Base-by-base conservation (phyloP, 2,797 vertebrate genomes). In the Ptychobarbus kaznakovi region DNA sequence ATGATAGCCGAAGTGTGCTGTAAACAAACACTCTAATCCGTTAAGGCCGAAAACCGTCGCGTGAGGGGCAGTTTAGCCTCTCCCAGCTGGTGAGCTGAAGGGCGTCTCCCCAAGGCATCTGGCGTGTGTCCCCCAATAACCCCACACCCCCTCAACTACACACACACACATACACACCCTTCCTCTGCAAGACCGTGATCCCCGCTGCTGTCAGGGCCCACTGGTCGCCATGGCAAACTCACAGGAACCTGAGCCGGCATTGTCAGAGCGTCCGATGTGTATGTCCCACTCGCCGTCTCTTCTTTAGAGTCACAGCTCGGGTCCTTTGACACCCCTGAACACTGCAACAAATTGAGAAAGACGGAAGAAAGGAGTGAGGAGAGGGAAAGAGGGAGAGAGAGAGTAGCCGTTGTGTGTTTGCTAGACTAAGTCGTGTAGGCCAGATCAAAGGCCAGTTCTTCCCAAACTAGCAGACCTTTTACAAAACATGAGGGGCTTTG, bases 241-340 rank as follows among this genome's bases (percentile, higher is more conserved):
- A 94, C 94, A 94, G 93, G 93, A 95, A 94, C 95, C 95, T 93
- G 92, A 92, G 94, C 92, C 94, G 93, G 81, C 92, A 96, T 96
- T 96, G 94, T 96, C 95, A 92, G 93, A 87, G 90, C 92, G 93
- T 94, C 89, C 87, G 82, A 83, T 87, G 83, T 81, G 85, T 61
- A 84, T 82, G 75, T 85, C 85, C 80, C 86, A 80, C 75, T 83
- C 78, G 38, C 80, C 42, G 79, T 66, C 86, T 46, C 83, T 78
- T 92, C 93, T 94, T 95, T 92, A 93, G 91, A 87, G 92, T 92
- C 92, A 93, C 91, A 92, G 94, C 94, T 94, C 94, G 93, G 94
- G 94, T 95, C 75, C 78, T 92, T 83, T 89, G 94, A 94, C 94
- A 94, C 93, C 89, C 18, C 94, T 93, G 94, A 93, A 94, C 94